phyloP scores from a whole-genome alignment of 2,888 invertebrate species.

The Beris morrisii region DNA sequence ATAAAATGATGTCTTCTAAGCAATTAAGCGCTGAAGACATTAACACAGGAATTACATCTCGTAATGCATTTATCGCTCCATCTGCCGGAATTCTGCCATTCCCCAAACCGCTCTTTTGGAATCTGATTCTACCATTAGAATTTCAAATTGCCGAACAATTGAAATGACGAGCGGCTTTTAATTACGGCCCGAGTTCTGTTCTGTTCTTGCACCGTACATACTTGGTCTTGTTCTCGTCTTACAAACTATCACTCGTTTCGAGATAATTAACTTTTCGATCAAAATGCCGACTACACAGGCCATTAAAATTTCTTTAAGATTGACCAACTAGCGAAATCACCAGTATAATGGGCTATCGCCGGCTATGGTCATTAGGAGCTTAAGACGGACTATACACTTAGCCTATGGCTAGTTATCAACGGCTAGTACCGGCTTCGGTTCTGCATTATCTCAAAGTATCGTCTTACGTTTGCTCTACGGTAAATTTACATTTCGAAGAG shows the following conservation, averaged over 20 bases:
- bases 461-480: background rate
- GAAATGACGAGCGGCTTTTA: constrained; percentile 1
- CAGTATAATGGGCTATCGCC: too few relatives aligned
- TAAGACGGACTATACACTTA: background rate
- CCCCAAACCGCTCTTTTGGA: constrained; percentile 9
- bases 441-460: constrained; percentile 18
- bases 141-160: constrained; percentile 26
- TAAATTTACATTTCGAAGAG: too few relatives aligned
- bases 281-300: too few relatives aligned
- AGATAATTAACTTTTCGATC: too few relatives aligned
- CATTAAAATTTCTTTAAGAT: too few relatives aligned
- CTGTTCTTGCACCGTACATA: too few relatives aligned
- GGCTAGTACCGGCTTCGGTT: constrained; percentile 25
- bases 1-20: constrained; percentile 9
- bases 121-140: constrained; percentile 27
- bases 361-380: too few relatives aligned
- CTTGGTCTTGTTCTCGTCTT: too few relatives aligned
- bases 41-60: constrained; percentile 28
- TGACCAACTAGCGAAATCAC: too few relatives aligned
- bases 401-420: constrained; percentile 13
- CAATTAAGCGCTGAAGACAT: constrained; percentile 29
- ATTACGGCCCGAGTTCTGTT: too few relatives aligned
- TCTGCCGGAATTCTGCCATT: too few relatives aligned
- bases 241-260: too few relatives aligned
- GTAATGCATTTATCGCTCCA: constrained; percentile 1